These are phyloP conservation scores for Drosophila borborema DNA, from an alignment of 2,888 invertebrate species.

Conservation along the genomic window DNA sequence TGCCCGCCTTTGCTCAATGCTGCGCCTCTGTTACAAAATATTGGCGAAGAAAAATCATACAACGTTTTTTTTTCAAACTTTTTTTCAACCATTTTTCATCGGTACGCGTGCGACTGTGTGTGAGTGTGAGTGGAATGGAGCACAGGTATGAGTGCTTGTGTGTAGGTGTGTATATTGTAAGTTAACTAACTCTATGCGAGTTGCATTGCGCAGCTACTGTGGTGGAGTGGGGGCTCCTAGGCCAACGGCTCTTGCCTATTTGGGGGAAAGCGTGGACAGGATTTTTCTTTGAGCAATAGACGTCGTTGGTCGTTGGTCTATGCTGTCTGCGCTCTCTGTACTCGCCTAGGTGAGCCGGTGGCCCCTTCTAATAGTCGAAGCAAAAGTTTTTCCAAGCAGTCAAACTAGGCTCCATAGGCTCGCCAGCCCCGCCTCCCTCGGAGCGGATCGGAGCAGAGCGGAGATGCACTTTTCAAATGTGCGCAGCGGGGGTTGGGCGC, in stretches of 20 bases:
- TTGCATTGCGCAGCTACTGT: conserved; percentile 5
- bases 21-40: conserved; percentile 85
- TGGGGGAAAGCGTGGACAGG: conserved; percentile 74
- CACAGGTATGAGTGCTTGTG: conserved; percentile 5
- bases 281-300: conserved; percentile 75
- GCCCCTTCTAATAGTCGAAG: conserved; percentile 67
- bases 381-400: conserved; percentile 78
- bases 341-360: conserved; percentile 26
- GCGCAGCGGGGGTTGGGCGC: conserved; percentile 46
- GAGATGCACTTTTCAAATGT: conserved; percentile 82
- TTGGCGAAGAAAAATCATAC: conserved; percentile 85
- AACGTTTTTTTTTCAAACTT: conserved; percentile 82
- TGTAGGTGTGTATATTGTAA: conserved; percentile 12
- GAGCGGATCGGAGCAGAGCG: not conserved
- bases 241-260: conserved; percentile 28
- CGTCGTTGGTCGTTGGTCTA: conserved; percentile 61
- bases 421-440: not conserved
- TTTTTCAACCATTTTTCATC: conserved; percentile 83
- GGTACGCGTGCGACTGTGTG: conserved; percentile 49
- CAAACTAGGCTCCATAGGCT: conserved; percentile 69
- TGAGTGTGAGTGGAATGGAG: conserved; percentile 28
- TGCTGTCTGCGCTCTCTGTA: conserved; percentile 61
- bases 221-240: conserved; percentile 27
- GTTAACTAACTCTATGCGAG: not conserved
- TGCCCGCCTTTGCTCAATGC: conserved; percentile 66